Evolutionary conservation across 2,113 vertebrate species (phyloP), one percentile per base, ranked within the genome.

Genomic region (Odontesthes bonariensis): DNA sequence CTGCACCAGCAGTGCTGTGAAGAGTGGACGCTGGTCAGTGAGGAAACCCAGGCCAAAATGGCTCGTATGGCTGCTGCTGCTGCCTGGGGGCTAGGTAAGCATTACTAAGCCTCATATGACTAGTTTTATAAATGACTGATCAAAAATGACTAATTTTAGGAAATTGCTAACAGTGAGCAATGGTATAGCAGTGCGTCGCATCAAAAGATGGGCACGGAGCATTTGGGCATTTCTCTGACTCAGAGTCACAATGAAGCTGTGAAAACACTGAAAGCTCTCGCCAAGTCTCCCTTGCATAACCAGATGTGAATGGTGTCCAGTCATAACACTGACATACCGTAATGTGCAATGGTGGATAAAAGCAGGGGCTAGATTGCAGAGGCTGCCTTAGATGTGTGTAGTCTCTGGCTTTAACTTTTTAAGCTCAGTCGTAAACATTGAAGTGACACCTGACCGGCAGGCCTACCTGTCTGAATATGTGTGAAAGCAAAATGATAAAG

Each of bases 41-140:
- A 99, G 73, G 98, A 99, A 75, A 99, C 97, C 4, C 97, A 98
- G 81, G 97, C 98, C 52, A 99, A 98, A 90, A 99, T 99, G 98
- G 98, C 98, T 1, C 95, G 98, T 20, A 99, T 99, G 98, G 98
- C 98, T n/a, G 98, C 98, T 0, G 98, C 98, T 1, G 98, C 98
- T 0, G 98, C 98, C 0, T 99, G 98, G 98, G 98, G 98, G 27
- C 93, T 99, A 85, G 97, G 98, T 99, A 93, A 95, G 5, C n/a
- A 27, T 32, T 40, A 4, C 27, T 11, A 22, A 19, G 27, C 63
- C 54, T 57, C 8, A 27, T 55, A 38, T 76, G 19, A 57, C 2
- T 33, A 23, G 1, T 13, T 5, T 16, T 10, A n/a, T 54, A 0
- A 59, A 63, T n/a, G 19, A 22, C 5, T 20, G 10, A 32, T 6